Conservation (phyloP, 2,888 invertebrate species). For the Hemithea aestivaria region DNA sequence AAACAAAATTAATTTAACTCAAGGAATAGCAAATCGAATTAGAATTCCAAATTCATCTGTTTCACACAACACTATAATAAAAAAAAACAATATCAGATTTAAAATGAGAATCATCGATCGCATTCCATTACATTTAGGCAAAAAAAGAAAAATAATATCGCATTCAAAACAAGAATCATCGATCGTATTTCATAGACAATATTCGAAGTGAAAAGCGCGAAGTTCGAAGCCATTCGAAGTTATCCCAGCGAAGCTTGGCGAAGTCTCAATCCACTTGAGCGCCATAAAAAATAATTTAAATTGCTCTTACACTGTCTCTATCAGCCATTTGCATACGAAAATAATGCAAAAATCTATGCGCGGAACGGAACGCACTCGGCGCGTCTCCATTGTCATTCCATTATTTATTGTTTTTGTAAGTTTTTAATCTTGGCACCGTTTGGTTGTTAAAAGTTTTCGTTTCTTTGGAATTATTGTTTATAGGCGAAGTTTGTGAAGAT, state of each 20-base stretch:
- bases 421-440: constrained; percentile 21
- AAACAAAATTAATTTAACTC: too few species aligned
- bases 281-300: constrained; percentile 81
- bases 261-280: constrained; percentile 76
- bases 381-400: constrained; percentile 44
- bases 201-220: constrained; percentile 51
- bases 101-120: background rate
- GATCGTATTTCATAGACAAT: constrained; percentile 59
- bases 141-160: constrained; percentile 1
- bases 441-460: constrained; percentile 13
- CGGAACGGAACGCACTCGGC: constrained; percentile 60
- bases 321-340: constrained; percentile 78
- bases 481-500: too few species aligned
- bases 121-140: too few species aligned
- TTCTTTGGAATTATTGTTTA: constrained; percentile 1
- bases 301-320: constrained; percentile 76
- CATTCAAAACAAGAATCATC: constrained; percentile 12
- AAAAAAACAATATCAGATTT: background rate
- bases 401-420: constrained; percentile 17
- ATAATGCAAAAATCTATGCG: constrained; percentile 79
- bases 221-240: constrained; percentile 49
- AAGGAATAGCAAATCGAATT: background rate
- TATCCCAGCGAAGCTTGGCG: constrained; percentile 52
- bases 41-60: too few species aligned
- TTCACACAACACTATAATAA: too few species aligned